These are phyloP conservation scores for Zoanthus gigantus DNA, from an alignment of 92 coral and sea anemone genomes.

Conservation along the genomic window DNA sequence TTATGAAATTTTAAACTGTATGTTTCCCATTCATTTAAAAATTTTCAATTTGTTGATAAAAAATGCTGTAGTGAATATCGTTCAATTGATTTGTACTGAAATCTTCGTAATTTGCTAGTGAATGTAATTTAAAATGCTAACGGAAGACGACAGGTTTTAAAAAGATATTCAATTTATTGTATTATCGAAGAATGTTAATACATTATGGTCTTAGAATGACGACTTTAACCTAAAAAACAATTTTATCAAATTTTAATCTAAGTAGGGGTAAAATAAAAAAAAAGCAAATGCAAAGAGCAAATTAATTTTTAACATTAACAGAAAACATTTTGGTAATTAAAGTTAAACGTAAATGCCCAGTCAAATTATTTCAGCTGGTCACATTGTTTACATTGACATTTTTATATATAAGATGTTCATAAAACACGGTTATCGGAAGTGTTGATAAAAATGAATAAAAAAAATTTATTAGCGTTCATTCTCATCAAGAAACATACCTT, in stretches of 20 bases:
- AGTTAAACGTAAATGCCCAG: not conserved
- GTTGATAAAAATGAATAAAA: not conserved
- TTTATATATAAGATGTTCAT: not conserved
- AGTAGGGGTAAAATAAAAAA: not conserved
- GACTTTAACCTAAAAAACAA: not conserved
- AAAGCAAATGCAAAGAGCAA: not conserved
- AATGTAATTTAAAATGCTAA: not conserved
- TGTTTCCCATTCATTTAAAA: not conserved
- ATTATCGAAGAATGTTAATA: not conserved
- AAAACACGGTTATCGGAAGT: not conserved
- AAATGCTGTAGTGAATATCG: not conserved
- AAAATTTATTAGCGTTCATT: not conserved
- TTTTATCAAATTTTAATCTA: not conserved
- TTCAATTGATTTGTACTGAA: not conserved
- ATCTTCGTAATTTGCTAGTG: not conserved
- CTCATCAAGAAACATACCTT: not conserved
- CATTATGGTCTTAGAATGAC: not conserved
- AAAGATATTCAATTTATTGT: not conserved
- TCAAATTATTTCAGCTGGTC: not conserved
- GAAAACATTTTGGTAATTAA: not conserved
- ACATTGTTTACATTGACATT: not conserved
- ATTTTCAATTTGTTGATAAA: not conserved
- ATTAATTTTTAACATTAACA: not conserved
- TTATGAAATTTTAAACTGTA: not conserved
- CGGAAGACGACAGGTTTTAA: no score